Conservation (phyloP, 2,888 invertebrate species). For the Buathra laborator region DNA sequence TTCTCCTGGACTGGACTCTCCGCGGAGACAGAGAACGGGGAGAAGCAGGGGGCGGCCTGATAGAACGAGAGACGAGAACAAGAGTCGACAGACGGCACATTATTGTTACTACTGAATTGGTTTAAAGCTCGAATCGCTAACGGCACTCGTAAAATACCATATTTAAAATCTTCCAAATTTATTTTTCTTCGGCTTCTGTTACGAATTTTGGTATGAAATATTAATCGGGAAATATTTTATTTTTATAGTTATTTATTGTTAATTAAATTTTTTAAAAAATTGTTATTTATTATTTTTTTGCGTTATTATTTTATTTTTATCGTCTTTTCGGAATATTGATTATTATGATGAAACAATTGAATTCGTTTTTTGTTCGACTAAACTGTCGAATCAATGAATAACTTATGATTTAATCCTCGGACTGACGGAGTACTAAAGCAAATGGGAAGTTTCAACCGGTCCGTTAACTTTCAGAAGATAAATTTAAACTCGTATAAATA, state of each 20-base stretch:
- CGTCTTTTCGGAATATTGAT: too few species aligned
- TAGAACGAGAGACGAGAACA: constrained; percentile 74
- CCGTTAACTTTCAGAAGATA: not conserved
- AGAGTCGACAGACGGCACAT: constrained; percentile 64
- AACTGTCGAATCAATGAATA: too few species aligned
- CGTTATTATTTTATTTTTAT: too few species aligned
- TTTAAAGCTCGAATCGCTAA: constrained; percentile 6
- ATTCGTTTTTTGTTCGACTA: too few species aligned
- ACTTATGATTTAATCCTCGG: too few species aligned
- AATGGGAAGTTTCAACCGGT: not conserved
- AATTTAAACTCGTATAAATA: constrained; percentile 15
- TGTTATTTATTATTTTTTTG: too few species aligned
- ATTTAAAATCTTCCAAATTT: not conserved
- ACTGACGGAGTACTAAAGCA: too few species aligned
- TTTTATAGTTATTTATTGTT: too few species aligned
- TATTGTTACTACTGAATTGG: constrained; percentile 51
- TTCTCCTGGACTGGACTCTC: constrained; percentile 58
- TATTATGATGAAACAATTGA: too few species aligned
- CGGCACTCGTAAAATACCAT: not conserved
- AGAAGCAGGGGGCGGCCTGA: not conserved
- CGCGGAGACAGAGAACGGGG: constrained; percentile 26
- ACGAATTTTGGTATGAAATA: not conserved
- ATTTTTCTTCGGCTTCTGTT: not conserved
- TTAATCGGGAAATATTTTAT: not conserved
- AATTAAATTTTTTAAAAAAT: not conserved